Evolutionary conservation across 2,888 invertebrate genomes (phyloP), one percentile per base, ranked within the genome.

Genomic region (Anoplius nigerrimus): DNA sequence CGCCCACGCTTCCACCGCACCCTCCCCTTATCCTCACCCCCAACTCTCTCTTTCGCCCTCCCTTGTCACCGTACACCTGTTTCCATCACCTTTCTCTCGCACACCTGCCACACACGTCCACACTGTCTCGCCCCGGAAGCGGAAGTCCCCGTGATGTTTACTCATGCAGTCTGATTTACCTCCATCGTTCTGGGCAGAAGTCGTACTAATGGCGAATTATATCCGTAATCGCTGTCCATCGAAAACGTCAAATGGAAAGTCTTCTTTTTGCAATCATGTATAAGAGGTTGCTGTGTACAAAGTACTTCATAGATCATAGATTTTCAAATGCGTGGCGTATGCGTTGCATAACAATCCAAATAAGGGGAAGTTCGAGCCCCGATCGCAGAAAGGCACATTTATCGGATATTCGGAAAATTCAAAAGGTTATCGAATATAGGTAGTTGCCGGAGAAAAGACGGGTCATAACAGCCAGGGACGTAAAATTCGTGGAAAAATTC

Each of bases 401-500:
- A 48, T 13, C 48, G 48, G 48, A n/a, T 48, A 48, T 48, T 48
- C 48, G 4, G 48, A 48, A n/a, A 48, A 48, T n/a, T 48, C 48
- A 16, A 48, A 48, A 16, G 48, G 4, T 15, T 48, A 48, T 48
- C 8, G 16, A n/a, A n/a, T 48, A 13, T 48, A 16, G 48, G 13
- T 15, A n/a, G n/a, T n/a, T n/a, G n/a, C 16, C 48, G 48, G 16
- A 48, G 4, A n/a, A 16, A 48, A 48, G n/a, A n/a, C 48, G 48
- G 48, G 16, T 48, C 16, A 16, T 15, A 4, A 48, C 16, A 5
- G 48, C 48, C 13, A 11, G 48, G 8, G 48, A 48, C 16, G 48
- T 48, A 48, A 48, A 48, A 48, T 48, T 48, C 16, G 13, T 48
- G n/a, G 48, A 48, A 48, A 48, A n/a, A n/a, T n/a, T n/a, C n/a